A percentile compares a stretch with the other conserved stretches of the same genome.
These are phyloP conservation scores for Andrena praecox DNA, from an alignment of 2,888 invertebrate species.

Conservation along the genomic window DNA sequence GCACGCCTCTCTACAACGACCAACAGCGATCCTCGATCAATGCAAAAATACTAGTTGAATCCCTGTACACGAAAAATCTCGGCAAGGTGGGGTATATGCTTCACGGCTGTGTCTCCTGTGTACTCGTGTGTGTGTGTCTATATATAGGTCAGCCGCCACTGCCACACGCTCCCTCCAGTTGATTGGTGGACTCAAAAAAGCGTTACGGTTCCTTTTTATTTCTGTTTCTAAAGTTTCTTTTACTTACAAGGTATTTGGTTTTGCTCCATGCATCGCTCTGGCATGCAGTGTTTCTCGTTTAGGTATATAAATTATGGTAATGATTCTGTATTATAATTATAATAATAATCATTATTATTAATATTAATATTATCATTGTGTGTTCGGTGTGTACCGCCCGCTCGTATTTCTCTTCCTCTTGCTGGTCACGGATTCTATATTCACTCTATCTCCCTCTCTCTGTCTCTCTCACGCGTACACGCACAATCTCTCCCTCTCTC, in stretches of 20 bases:
- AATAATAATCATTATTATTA: constrained; percentile 78
- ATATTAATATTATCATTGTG: constrained; percentile 81
- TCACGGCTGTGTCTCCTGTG: not conserved
- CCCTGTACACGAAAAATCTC: constrained; percentile 82
- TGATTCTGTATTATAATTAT: constrained; percentile 84
- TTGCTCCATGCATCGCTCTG: constrained; percentile 76
- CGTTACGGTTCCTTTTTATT: constrained; percentile 68
- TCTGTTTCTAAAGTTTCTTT: constrained; percentile 75
- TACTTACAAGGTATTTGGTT: constrained; percentile 84
- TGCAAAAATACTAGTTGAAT: constrained; percentile 84
- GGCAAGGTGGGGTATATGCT: constrained; percentile 38
- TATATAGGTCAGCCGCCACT: constrained; percentile 35
- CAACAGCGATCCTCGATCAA: constrained; percentile 67
- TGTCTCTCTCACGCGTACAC: constrained; percentile 8
- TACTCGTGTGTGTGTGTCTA: not conserved
- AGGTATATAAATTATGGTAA: constrained; percentile 85
- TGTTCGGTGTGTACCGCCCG: constrained; percentile 73
- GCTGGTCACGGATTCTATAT: constrained; percentile 69
- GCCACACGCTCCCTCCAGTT: constrained; percentile 32
- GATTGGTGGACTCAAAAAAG: constrained; percentile 72
- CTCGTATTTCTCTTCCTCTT: constrained; percentile 37
- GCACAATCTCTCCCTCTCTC: constrained; percentile 6
- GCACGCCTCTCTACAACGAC: constrained; percentile 57
- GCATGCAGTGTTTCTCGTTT: constrained; percentile 75
- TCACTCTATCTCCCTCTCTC: constrained; percentile 46